Evolutionary conservation across 2,888 invertebrate species (phyloP).

Genomic region (Saturnia pavonia): DNA sequence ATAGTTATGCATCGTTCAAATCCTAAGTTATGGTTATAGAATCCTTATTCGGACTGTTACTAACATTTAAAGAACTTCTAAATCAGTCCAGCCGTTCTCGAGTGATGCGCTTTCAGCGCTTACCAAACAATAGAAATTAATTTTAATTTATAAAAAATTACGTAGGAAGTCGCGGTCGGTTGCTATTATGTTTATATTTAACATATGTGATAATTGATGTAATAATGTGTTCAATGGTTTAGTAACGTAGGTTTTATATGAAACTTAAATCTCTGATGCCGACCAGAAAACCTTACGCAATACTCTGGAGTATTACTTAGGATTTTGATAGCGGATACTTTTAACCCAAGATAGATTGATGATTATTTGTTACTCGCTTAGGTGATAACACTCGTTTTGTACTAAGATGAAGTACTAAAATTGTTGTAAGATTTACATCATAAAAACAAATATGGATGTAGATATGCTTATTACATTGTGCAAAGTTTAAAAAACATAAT

Average conservation of each 20-base stretch:
- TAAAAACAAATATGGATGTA: not conserved
- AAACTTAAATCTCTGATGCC: not conserved
- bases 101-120: too few species aligned
- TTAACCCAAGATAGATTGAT: not conserved
- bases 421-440: not conserved
- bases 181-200: not conserved
- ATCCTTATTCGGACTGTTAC: too few species aligned
- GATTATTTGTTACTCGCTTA: not conserved
- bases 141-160: not conserved
- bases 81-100: too few species aligned
- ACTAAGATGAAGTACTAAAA: not conserved
- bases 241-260: not conserved
- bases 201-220: not conserved
- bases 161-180: too few species aligned
- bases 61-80: too few species aligned
- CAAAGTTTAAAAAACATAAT: not conserved
- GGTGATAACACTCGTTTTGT: not conserved
- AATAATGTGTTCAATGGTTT: not conserved
- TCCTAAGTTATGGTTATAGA: too few species aligned
- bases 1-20: too few species aligned
- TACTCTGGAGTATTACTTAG: not conserved
- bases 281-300: not conserved
- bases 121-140: too few species aligned
- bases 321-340: too few species aligned
- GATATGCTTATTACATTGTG: not conserved